Base-by-base conservation (phyloP, 1,140 invertebrate genomes). In the Musca domestica region DNA sequence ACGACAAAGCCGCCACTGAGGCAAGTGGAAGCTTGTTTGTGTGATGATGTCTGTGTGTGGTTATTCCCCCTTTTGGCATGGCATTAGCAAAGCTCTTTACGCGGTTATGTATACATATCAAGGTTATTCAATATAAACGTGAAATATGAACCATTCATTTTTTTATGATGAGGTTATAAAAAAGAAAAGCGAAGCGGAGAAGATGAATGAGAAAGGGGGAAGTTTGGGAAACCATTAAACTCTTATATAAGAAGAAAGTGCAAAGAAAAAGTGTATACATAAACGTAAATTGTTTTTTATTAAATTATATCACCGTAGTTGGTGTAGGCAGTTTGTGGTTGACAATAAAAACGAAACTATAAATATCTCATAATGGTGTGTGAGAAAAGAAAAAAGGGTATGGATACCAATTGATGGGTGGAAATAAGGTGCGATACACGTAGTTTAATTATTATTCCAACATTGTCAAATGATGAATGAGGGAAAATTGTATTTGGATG, bases 221-320 rank as follows among this genome's bases (percentile, higher is more conserved):
- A 20, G 20, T 51, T 20, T 1, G 6, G 20, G 12, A 51, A 51
- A 51, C n/a, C 4, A 51, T 20, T 10, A 51, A 51, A 51, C 12
- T 22, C 19, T 22, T 22, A 23, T 14, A 52, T 10, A 2, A 23
- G 22, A 52, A 52, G 51, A 52, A 52, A 52, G 15, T 52, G 19
- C 52, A 56, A 56, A 56, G 52, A 56, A 20, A 51, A 51, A 20
- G 49, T 51, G 19, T 20, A 51, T 20, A 48, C 14, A 14, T 14
- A 25, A 61, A 61, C 19, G 34, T 61, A 61, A 61, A 61, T 61
- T 61, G 56, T 61, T 61, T 34, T 41, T 61, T 61, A 61, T 61
- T 61, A 34, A 61, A 61, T 61, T 61, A 61, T 61, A 41, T 9
- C 34, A 41, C 6, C 2, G 34, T 41, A 10, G 27, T 30, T 41